Percentiles rank a stretch among this genome's conserved stretches.
These are phyloP conservation scores for Eledone cirrhosa DNA, from an alignment of 2,888 invertebrate species.

Conservation along the genomic window DNA sequence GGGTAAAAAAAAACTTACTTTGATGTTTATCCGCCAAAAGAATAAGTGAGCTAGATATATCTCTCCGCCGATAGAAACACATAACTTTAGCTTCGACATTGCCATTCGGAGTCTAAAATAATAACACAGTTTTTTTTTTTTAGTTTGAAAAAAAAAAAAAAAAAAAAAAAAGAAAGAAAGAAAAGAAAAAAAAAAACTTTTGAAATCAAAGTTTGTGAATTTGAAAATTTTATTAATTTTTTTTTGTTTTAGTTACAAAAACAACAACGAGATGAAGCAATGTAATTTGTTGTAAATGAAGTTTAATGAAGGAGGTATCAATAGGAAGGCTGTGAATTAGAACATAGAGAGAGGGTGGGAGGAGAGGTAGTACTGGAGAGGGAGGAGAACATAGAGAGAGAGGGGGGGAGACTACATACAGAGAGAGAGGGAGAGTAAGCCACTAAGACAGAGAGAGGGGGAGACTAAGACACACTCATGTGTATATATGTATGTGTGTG, in stretches of 20 bases:
- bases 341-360: neutral
- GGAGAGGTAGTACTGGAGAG: neutral
- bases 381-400: neutral
- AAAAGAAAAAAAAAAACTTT: conserved; percentile 4
- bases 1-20: conserved; percentile 60
- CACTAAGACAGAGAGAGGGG: neutral
- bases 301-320: no score
- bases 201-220: neutral
- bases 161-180: conserved; percentile 28
- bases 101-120: conserved; percentile 85
- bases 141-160: conserved; percentile 31
- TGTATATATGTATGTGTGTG: neutral
- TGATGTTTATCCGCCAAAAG: conserved; percentile 99
- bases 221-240: no score
- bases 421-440: neutral
- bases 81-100: conserved; percentile 99
- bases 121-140: no score
- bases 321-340: no score
- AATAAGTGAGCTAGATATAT: conserved; percentile 94
- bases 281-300: no score
- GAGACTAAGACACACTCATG: neutral
- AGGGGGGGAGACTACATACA: no score
- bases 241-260: no score
- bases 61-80: conserved; percentile 98
- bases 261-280: no score